Percentiles rank a stretch among this genome's conserved stretches.
These are phyloP conservation scores for Gorsachius goisagi DNA, from an alignment of 2,113 vertebrate species.

Conservation along the genomic window DNA sequence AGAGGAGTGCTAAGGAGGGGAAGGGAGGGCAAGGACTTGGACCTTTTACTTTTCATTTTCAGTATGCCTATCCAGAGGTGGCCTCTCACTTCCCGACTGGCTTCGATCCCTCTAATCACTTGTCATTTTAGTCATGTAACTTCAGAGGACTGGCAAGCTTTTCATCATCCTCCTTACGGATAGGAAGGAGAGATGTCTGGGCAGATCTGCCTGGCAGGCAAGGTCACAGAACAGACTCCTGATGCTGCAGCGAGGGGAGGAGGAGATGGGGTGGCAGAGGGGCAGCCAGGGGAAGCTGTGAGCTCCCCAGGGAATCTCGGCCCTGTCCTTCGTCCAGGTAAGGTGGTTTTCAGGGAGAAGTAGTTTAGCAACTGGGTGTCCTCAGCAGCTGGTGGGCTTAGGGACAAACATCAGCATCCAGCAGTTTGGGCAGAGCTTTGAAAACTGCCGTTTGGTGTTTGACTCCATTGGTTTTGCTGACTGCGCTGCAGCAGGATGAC, in stretches of 20 bases:
- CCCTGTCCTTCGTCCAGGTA: neutral
- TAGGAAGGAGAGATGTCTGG: neutral
- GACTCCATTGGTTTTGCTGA: neutral
- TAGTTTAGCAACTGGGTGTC: neutral
- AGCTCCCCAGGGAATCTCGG: neutral
- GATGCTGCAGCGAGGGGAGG: rapidly evolving
- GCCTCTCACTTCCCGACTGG: neutral
- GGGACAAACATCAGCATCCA: neutral
- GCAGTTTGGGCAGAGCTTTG: neutral
- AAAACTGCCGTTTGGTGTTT: neutral
- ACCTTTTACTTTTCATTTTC: neutral
- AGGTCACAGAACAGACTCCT: neutral
- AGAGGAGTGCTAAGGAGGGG: neutral
- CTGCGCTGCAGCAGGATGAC: neutral
- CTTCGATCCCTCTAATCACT: neutral
- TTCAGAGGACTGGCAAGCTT: neutral
- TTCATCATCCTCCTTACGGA: neutral
- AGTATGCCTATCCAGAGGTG: neutral
- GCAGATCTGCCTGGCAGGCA: neutral
- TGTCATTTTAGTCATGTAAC: neutral
- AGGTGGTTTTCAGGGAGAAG: neutral
- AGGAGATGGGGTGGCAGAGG: neutral
- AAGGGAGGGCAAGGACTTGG: neutral
- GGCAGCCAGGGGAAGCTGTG: neutral
- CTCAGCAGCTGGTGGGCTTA: neutral